A percentile compares a stretch with the other conserved stretches of the same genome.
Conservation (phyloP, 2,113 vertebrate genomes). For the Alaudala cheleensis region DNA sequence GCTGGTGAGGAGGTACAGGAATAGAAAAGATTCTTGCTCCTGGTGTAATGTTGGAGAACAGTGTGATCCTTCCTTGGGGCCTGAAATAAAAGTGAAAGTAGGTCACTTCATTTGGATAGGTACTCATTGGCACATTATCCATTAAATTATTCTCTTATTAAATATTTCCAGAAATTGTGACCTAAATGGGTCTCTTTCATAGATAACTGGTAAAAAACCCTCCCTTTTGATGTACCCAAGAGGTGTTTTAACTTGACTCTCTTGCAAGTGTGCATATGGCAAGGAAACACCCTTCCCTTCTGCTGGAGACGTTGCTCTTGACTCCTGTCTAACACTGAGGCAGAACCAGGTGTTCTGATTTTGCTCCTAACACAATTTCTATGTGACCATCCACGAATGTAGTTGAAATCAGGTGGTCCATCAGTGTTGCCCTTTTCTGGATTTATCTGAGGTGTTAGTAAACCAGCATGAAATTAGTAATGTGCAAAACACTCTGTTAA, state of each 20-base stretch:
- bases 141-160: neutral
- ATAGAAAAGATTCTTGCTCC: neutral
- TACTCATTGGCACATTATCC: neutral
- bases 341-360: neutral
- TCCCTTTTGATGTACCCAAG: neutral
- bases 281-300: neutral
- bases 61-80: neutral
- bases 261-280: neutral
- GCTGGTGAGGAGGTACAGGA: fast-evolving
- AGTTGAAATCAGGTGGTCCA: neutral
- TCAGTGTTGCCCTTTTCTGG: neutral
- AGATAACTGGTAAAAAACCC: neutral
- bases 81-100: neutral
- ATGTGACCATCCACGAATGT: neutral
- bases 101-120: neutral
- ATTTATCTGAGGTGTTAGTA: neutral
- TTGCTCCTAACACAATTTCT: neutral
- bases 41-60: neutral
- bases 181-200: neutral
- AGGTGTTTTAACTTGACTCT: neutral
- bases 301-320: neutral
- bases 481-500: neutral
- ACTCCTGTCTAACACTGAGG: neutral
- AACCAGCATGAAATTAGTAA: neutral
- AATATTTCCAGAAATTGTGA: neutral